phyloP scores from a whole-genome alignment of 2,113 vertebrate genomes.

The Rhegmatorhina hoffmannsi region DNA sequence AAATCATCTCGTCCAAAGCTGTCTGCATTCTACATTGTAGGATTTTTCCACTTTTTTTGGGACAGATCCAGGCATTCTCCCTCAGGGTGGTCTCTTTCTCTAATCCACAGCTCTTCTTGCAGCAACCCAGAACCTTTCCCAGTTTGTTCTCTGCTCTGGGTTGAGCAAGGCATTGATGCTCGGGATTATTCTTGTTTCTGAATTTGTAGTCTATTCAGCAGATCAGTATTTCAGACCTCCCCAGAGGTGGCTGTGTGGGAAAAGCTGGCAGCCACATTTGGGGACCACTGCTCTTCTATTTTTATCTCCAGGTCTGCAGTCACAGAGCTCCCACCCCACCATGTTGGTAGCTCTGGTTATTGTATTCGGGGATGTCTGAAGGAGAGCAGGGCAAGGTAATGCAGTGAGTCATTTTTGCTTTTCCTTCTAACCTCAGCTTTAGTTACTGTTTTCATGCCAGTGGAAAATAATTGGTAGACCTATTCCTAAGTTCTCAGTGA shows the following conservation, averaged over 20 bases:
- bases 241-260: background rate
- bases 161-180: background rate
- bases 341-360: background rate
- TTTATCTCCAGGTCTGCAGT: background rate
- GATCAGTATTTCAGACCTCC: background rate
- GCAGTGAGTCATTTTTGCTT: background rate
- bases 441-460: background rate
- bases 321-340: rapidly evolving
- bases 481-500: background rate
- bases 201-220: background rate
- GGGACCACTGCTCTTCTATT: background rate
- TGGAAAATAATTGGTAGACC: background rate
- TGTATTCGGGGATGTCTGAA: background rate
- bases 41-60: background rate
- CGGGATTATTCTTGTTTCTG: background rate
- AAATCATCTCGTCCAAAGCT: background rate
- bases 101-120: background rate
- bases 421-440: background rate
- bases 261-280: background rate
- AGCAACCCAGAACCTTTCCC: background rate
- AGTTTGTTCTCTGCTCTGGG: background rate
- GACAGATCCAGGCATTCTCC: background rate
- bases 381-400: background rate
- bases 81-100: background rate
- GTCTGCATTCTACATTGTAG: background rate